phyloP scores from a whole-genome alignment of 2,113 vertebrate species.

The Madoqua kirkii region DNA sequence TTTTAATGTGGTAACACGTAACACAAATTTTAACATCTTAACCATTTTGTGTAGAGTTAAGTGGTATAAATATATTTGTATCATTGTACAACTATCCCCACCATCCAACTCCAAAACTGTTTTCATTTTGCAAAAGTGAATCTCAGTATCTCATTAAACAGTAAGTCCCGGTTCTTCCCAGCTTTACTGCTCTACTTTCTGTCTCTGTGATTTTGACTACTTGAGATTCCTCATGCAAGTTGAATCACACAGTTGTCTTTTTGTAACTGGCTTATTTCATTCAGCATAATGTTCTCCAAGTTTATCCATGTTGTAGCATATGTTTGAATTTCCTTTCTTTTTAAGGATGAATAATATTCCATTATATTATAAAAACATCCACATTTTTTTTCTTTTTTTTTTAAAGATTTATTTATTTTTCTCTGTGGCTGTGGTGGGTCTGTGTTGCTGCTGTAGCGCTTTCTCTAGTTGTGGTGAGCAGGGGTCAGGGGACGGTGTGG shows the following conservation, averaged over 20 bases:
- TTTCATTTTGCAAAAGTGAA: neutral
- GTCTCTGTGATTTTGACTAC: neutral
- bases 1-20: neutral
- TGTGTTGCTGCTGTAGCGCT: neutral
- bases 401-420: neutral
- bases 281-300: neutral
- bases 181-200: neutral
- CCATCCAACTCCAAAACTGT: neutral
- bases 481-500: neutral
- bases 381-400: neutral
- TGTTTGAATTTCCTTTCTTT: neutral
- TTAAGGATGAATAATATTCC: neutral
- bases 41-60: neutral
- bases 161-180: neutral
- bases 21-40: neutral
- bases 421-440: neutral
- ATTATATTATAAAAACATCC: neutral
- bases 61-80: neutral
- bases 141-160: neutral
- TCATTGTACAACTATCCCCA: neutral
- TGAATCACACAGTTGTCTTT: neutral
- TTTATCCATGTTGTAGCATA: neutral
- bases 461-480: neutral
- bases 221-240: neutral
- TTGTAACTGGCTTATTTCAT: neutral